A percentile compares a stretch with the other conserved stretches of the same genome.
These are phyloP conservation scores for Neopipo cinnamomea DNA, from an alignment of 2,113 vertebrate genomes.

Conservation along the genomic window DNA sequence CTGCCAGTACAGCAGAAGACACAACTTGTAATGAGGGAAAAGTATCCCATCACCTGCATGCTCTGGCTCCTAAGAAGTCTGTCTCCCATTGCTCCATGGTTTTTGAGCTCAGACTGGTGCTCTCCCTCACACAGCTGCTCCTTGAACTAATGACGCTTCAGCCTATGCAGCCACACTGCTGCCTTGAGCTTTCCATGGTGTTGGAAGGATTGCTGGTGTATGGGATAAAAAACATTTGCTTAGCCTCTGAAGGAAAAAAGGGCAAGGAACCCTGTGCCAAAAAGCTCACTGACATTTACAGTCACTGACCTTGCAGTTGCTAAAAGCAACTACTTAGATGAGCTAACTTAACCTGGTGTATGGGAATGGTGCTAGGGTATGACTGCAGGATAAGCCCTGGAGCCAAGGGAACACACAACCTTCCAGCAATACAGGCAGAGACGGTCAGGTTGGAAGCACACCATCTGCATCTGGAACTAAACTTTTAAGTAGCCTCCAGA, in stretches of 20 bases:
- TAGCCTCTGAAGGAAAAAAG: neutral
- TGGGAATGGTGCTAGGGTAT: rapidly evolving
- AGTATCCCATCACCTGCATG: neutral
- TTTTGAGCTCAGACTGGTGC: neutral
- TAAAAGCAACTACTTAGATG: neutral
- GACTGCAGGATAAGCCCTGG: neutral
- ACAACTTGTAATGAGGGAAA: neutral
- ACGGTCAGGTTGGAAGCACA: neutral
- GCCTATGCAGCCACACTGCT: neutral
- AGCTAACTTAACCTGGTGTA: neutral
- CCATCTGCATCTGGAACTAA: neutral
- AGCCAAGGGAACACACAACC: rapidly evolving
- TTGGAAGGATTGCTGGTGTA: neutral
- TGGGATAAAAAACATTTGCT: neutral
- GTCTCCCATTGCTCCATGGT: neutral
- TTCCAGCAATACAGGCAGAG: neutral
- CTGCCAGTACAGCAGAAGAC: rapidly evolving
- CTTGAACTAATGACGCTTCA: neutral
- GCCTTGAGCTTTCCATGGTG: neutral
- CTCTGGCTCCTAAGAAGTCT: neutral
- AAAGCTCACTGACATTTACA: neutral
- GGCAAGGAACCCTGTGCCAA: neutral
- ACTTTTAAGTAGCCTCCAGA: neutral
- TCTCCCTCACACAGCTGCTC: neutral
- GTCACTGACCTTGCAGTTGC: neutral